Base-by-base conservation (phyloP, 2,888 invertebrate genomes). In the Clivina fossor region DNA sequence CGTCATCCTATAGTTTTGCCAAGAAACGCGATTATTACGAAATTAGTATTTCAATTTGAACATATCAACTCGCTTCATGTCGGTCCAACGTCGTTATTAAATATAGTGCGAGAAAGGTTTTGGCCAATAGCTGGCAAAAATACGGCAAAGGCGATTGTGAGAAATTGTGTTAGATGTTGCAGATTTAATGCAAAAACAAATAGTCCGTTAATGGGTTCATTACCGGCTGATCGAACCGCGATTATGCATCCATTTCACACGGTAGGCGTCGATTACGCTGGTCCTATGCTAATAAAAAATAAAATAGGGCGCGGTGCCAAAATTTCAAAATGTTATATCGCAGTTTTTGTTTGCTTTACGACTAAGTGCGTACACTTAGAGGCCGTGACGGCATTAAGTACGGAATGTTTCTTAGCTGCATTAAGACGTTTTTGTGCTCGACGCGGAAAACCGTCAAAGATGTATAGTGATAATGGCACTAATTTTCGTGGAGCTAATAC, bases 71-170 rank as follows among this genome's bases (percentile, higher is more conserved):
- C 37, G 19, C 3, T 37, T 16, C 37, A 37, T 37, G 5, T 19
- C 8, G 37, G 37, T n/a, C 37, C 37, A 37, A 37, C 13, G 7
- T 19, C 16, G 19, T 19, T 37, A 8, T 19, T 37, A 18, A 19
- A 16, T 9, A 19, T 16, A 16, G 19, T 37, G 16, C 37, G 37
- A 15, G 37, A 37, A 15, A 37, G 19, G 19, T 37, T 13, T 37
- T 37, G 37, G 37, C 16, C 37, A 3, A 37, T 37, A 13, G 4
- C 37, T n/a, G 18, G 37, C 16, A 37, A 37, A 37, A 37, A 37
- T 37, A 37, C 37, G 19, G 37, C 37, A n/a, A 37, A 37, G 19
- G 2, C 9, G 5, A 37, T 37, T 37, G 16, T 37, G 9, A n/a
- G 37, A 37, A 16, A 37, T 18, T 37, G 37, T n/a, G 19, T 37